These are phyloP conservation scores for Chlamydotis undulata DNA, from an alignment of 2,113 vertebrate species.

Conservation along the genomic window DNA sequence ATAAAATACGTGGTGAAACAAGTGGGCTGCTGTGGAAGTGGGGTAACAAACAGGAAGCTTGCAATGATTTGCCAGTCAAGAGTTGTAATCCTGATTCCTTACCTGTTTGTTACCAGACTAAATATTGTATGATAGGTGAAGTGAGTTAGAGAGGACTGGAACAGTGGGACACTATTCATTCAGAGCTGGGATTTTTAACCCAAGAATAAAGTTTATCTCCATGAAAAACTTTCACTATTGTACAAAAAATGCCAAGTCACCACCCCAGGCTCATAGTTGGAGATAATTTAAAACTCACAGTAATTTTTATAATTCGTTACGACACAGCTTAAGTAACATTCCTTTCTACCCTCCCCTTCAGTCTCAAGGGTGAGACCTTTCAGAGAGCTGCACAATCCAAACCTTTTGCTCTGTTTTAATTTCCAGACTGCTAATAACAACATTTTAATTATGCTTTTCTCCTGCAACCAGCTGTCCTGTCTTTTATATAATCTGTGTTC, in stretches of 20 bases:
- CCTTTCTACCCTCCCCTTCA: neutral
- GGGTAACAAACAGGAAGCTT: neutral
- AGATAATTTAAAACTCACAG: neutral
- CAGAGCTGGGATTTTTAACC: neutral
- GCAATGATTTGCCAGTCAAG: neutral
- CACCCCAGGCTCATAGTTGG: neutral
- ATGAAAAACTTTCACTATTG: neutral
- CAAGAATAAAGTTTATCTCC: neutral
- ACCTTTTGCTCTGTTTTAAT: neutral
- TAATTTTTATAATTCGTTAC: neutral
- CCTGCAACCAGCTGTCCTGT: neutral
- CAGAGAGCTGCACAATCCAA: neutral
- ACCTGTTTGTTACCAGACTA: neutral
- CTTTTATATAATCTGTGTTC: neutral
- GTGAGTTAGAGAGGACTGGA: neutral
- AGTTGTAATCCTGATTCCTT: neutral
- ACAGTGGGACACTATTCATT: neutral
- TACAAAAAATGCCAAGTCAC: neutral
- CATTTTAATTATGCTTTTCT: neutral
- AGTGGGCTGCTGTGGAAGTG: neutral
- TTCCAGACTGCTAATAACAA: neutral
- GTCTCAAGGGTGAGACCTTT: neutral
- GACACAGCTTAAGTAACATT: neutral
- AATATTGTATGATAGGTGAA: neutral
- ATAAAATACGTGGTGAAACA: neutral